Conservation (phyloP, 2,888 invertebrate species). For the Philereme transversata region DNA sequence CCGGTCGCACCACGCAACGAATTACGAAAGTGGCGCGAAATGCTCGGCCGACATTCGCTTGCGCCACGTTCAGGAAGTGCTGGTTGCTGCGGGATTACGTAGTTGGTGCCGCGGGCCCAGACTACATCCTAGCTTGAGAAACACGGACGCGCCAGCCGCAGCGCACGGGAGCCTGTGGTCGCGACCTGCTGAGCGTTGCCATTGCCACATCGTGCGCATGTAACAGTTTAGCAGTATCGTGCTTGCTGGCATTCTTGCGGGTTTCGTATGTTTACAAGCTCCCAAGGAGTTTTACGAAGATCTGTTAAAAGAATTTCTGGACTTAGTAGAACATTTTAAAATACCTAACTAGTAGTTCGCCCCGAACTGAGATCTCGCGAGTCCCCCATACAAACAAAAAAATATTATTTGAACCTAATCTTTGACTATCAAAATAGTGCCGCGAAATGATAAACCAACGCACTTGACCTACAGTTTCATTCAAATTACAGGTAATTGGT, state of each 20-base stretch:
- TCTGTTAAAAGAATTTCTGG: too few relatives aligned
- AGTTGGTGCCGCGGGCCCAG: slow-evolving; percentile 56
- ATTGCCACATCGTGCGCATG: slow-evolving; percentile 38
- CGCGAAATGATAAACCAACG: too few relatives aligned
- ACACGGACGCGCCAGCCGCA: slow-evolving; percentile 37
- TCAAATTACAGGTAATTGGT: too few relatives aligned
- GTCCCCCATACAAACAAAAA: too few relatives aligned
- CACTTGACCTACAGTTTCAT: too few relatives aligned
- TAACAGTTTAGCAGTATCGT: slow-evolving; percentile 22
- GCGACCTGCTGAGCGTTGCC: slow-evolving; percentile 44
- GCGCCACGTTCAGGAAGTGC: slow-evolving; percentile 84
- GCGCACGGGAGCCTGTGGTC: slow-evolving; percentile 56
- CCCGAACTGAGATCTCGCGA: too few relatives aligned
- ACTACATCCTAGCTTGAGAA: slow-evolving; percentile 62
- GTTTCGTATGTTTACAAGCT: slow-evolving; percentile 22
- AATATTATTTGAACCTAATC: too few relatives aligned
- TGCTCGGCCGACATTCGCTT: slow-evolving; percentile 83
- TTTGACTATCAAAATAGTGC: too few relatives aligned
- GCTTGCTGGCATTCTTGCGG: slow-evolving; percentile 44
- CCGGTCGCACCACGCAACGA: slow-evolving; percentile 81
- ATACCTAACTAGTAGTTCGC: too few relatives aligned
- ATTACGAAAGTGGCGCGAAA: slow-evolving; percentile 84
- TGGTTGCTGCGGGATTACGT: slow-evolving; percentile 79
- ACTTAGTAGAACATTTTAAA: too few relatives aligned
- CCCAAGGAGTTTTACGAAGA: too few relatives aligned